phyloP scores from a whole-genome alignment of 1,140 invertebrate species.

The Phymastichus coffea region DNA sequence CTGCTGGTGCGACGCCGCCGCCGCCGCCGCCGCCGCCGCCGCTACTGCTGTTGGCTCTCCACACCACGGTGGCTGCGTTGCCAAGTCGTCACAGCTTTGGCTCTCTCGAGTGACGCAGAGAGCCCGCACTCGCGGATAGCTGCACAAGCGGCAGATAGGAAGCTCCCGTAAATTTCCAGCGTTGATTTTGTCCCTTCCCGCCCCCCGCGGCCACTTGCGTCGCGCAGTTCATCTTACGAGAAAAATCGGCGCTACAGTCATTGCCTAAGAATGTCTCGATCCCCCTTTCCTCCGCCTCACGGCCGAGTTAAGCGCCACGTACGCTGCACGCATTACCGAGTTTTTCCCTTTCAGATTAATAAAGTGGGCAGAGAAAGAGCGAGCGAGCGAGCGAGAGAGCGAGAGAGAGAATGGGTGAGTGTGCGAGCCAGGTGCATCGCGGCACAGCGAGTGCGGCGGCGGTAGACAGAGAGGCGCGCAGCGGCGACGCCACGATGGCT shows the following conservation, averaged over 20 bases:
- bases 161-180: no score
- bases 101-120: conserved; percentile 27
- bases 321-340: no score
- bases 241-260: no score
- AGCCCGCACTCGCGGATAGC: conserved; percentile 21
- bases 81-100: conserved; percentile 4
- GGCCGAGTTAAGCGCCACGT: no score
- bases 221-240: no score
- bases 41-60: neutral
- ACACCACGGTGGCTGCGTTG: conserved; percentile 1
- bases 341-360: no score
- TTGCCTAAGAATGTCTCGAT: no score
- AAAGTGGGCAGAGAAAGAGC: no score
- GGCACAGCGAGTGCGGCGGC: conserved; percentile 33
- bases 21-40: neutral
- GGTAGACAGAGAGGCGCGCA: conserved; percentile 35
- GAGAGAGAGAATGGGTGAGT: neutral
- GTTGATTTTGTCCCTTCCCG: no score
- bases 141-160: no score
- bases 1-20: neutral
- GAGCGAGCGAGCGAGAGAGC: neutral
- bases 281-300: no score
- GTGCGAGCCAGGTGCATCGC: conserved; percentile 21
- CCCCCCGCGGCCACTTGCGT: no score
- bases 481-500: conserved; percentile 51